Evolutionary conservation across 30 jellyfish, hydroid and myxozoan species (phyloP).

Genomic region (Haliclystus octoradiatus): DNA sequence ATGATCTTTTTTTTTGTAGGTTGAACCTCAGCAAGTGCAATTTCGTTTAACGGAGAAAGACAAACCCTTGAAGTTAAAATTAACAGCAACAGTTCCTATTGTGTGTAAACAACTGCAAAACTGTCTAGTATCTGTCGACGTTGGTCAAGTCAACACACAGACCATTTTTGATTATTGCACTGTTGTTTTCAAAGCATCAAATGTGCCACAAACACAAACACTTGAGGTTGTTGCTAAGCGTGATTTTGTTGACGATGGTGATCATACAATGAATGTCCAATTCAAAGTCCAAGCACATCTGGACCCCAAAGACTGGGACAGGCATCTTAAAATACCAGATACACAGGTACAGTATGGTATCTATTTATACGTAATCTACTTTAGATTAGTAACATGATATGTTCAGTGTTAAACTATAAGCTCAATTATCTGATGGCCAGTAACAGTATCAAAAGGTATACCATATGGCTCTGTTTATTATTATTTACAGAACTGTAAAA

Average conservation of each 20-base stretch:
- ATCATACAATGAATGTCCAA: conserved; percentile 53
- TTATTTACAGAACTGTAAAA: too few species aligned
- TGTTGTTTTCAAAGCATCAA: conserved; percentile 48
- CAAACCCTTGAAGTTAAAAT: conserved; percentile 37
- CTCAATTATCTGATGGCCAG: too few species aligned
- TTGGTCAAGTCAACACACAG: conserved; percentile 60
- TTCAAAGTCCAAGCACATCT: conserved; percentile 46
- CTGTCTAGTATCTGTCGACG: conserved; percentile 55
- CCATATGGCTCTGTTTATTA: too few species aligned
- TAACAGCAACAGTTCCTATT: conserved; percentile 65
- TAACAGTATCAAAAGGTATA: too few species aligned
- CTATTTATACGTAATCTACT: too few species aligned
- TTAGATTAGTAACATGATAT: too few species aligned
- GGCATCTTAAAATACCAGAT: conserved; percentile 56
- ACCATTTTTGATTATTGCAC: conserved; percentile 50
- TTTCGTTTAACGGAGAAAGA: conserved; percentile 47
- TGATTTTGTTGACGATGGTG: conserved; percentile 89
- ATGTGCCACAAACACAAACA: conserved; percentile 39
- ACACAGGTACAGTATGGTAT: conserved; percentile 41
- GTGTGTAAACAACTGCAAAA: conserved; percentile 35
- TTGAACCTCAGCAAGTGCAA: conserved; percentile 11
- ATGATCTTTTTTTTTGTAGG: too few species aligned
- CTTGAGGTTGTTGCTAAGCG: conserved; percentile 70
- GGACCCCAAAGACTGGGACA: conserved; percentile 90
- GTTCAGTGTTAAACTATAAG: too few species aligned